Evolutionary conservation across 2,113 vertebrate genomes (phyloP), one percentile per base, ranked within the genome.

Genomic region (Myxocyprinus asiaticus): DNA sequence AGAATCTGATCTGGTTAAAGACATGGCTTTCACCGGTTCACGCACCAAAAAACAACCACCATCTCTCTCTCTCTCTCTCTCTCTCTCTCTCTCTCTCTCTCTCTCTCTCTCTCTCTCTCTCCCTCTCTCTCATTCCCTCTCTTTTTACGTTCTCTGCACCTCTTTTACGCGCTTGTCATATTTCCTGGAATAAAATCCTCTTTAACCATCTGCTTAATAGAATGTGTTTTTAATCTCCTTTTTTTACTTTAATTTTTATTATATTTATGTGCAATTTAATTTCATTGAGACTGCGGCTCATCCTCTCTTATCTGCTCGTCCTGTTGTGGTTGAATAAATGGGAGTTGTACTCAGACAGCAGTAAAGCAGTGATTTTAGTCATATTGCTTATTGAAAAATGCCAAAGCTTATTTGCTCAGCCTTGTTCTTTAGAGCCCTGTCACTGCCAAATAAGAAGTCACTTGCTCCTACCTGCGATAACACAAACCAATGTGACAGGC

Each of bases 1-100:
- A 95, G 95, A 96, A 98, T 98, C 96, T 98, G 97, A 98, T 98
- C 96, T 98, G 95, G 95, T 98, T 98, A 98, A 97, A 98, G 96
- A 98, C 95, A 90, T 87, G 92, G 93, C 93, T 95, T 91, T 93
- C 56, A 71, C 75, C 68, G 70, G 81, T 78, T 64, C 85, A 75
- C 67, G 81, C 81, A 58, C 78, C 76, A 68, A 85, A 81, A 84
- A 85, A 85, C 87, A 94, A 91, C 86, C 69, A 80, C 85, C 91
- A 17, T 55, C 17, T 55, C 43, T 48, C 58, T 47, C n/a, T 58
- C 48, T 17, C 43, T 6, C 70, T 82, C 82, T 73, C 82, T 55
- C 14, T 88, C 82, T 87, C 86, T 88, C 83, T 87, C 86, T 55
- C 17, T 55, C 43, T 48, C 58, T 47, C n/a, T 58, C 48, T 17